Conservation (phyloP, 2,797 vertebrate genomes). For the Rhinophrynus dorsalis region DNA sequence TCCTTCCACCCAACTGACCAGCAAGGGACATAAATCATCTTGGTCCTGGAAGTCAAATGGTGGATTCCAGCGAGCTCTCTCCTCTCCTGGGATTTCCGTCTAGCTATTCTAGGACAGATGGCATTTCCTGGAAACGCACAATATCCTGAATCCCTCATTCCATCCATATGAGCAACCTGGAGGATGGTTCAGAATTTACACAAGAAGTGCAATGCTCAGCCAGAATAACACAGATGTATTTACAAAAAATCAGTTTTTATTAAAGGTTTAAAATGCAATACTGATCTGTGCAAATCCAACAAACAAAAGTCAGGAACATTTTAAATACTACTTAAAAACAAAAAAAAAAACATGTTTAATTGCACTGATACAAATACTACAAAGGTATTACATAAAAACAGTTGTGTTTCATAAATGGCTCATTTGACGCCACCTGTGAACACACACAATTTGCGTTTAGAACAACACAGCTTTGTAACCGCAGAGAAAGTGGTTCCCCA, state of each 20-base stretch:
- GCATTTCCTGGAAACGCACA: conserved; percentile 32
- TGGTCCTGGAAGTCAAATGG: too few species aligned
- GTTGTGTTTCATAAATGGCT: conserved; percentile 60
- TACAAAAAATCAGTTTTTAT: conserved; percentile 78
- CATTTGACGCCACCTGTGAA: conserved; percentile 50
- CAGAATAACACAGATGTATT: conserved; percentile 44
- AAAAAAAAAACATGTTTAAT: conserved; percentile 64
- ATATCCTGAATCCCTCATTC: conserved; percentile 12
- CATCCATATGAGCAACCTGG: conserved; percentile 15
- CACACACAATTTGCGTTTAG: conserved; percentile 58
- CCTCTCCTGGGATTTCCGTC: conserved; percentile 37
- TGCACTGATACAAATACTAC: conserved; percentile 72
- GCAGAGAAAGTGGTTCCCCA: conserved; percentile 59
- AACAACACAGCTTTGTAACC: conserved; percentile 41
- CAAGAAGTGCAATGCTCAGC: background rate
- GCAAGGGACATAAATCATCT: too few species aligned
- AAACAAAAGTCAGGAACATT: conserved; percentile 70
- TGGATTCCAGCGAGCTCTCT: too few species aligned
- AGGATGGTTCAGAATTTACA: background rate
- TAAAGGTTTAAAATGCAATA: conserved; percentile 77
- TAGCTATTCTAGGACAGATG: conserved; percentile 33
- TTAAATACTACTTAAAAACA: conserved; percentile 74
- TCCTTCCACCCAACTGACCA: too few species aligned
- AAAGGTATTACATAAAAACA: conserved; percentile 59
- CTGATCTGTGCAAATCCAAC: conserved; percentile 79